These are phyloP conservation scores for Pseudomyrmex concolor DNA, from an alignment of 1,140 invertebrate species.

Conservation along the genomic window DNA sequence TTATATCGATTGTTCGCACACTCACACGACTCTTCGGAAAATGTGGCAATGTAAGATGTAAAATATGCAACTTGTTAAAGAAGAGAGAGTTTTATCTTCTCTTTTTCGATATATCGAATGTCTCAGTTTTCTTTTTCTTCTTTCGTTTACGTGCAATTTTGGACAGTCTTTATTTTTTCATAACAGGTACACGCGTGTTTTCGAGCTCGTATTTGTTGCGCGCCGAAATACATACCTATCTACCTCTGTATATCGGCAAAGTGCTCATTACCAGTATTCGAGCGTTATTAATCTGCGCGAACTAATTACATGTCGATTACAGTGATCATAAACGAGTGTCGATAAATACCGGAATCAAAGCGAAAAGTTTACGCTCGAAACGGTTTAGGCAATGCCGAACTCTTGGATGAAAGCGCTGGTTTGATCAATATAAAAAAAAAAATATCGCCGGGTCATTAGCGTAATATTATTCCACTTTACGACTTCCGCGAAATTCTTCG, in stretches of 20 bases:
- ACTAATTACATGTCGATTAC: slow-evolving; percentile 74
- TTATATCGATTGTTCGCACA: slow-evolving; percentile 1
- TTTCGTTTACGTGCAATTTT: slow-evolving; percentile 17
- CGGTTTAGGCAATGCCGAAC: slow-evolving; percentile 42
- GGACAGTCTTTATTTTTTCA: slow-evolving; percentile 33
- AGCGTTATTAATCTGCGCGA: slow-evolving; percentile 68
- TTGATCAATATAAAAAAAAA: slow-evolving; percentile 54
- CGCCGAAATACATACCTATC: slow-evolving; percentile 16
- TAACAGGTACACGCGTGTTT: slow-evolving; percentile 12
- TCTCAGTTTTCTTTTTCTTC: slow-evolving; percentile 24
- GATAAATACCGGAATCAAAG: slow-evolving; percentile 71
- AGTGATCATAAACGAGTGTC: slow-evolving; percentile 70
- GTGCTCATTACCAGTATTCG: slow-evolving; percentile 70
- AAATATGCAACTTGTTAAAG: too few species aligned
- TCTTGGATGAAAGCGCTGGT: slow-evolving; percentile 16
- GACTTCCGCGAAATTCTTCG: slow-evolving; percentile 7
- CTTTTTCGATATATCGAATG: slow-evolving; percentile 5
- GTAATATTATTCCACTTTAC: slow-evolving; percentile 42
- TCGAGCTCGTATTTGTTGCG: background rate
- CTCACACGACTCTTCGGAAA: too few species aligned
- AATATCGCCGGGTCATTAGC: slow-evolving; percentile 39
- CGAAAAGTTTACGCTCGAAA: slow-evolving; percentile 67
- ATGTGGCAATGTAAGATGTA: background rate
- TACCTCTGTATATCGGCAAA: slow-evolving; percentile 49
- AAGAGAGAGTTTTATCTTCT: too few species aligned